Percentiles rank a stretch among this genome's conserved stretches.
Conservation (phyloP, 2,888 invertebrate genomes). For the Anoplius nigerrimus region DNA sequence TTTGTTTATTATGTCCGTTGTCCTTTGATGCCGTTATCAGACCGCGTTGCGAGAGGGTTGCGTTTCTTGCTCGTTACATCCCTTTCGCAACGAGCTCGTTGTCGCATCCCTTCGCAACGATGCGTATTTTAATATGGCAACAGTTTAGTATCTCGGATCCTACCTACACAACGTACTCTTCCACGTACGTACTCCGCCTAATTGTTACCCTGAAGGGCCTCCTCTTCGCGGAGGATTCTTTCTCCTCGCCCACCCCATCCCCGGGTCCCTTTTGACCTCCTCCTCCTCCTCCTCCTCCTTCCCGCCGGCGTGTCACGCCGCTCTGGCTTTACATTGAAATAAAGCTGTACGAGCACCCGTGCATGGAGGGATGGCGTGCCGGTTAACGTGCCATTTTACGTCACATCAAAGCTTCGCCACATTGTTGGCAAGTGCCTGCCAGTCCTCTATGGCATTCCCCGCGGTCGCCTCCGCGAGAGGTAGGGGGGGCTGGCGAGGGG, state of each 20-base stretch:
- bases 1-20: too few species aligned
- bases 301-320: background rate
- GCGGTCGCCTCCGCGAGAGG: conserved; percentile 12
- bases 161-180: too few species aligned
- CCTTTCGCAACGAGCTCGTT: too few species aligned
- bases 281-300: background rate
- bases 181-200: too few species aligned
- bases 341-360: conserved; percentile 34
- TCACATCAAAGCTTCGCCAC: conserved; percentile 73
- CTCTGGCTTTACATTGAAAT: conserved; percentile 21
- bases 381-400: conserved; percentile 65
- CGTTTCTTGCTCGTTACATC: too few species aligned
- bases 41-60: too few species aligned
- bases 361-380: conserved; percentile 34
- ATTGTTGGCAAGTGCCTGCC: conserved; percentile 69
- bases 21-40: too few species aligned
- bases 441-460: conserved; percentile 28
- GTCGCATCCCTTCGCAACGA: too few species aligned
- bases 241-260: background rate
- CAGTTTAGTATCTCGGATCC: too few species aligned
- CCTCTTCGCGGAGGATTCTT: background rate
- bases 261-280: background rate
- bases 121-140: too few species aligned
- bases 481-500: background rate
- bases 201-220: too few species aligned